phyloP scores from a whole-genome alignment of 2,888 invertebrate species.

The Pammene aurita region DNA sequence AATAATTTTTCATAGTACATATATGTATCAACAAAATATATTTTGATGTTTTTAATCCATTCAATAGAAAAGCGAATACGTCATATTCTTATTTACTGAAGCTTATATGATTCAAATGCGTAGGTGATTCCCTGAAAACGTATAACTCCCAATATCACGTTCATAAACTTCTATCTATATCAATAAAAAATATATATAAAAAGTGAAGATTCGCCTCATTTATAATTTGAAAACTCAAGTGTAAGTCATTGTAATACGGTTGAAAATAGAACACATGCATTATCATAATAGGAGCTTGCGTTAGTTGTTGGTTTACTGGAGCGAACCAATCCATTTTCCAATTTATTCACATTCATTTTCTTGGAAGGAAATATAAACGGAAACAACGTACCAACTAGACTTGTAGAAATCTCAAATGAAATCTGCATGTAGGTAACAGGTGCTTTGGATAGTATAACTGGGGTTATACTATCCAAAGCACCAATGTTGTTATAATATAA shows the following conservation, averaged over 20 bases:
- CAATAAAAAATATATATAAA: slow-evolving; percentile 11
- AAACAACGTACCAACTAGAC: not conserved
- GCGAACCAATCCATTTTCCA: slow-evolving; percentile 32
- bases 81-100: slow-evolving; percentile 14
- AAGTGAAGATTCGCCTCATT: not conserved
- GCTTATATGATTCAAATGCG: slow-evolving; percentile 32
- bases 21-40: no score
- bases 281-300: not conserved
- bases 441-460: not conserved
- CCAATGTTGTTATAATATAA: no score
- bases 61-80: slow-evolving; percentile 11
- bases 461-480: no score
- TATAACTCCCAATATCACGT: slow-evolving; percentile 21
- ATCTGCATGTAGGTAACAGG: slow-evolving; percentile 41
- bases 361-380: slow-evolving; percentile 22
- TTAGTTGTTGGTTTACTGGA: not conserved
- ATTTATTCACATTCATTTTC: slow-evolving; percentile 19
- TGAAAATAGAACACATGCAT: slow-evolving; percentile 4
- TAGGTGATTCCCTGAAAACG: slow-evolving; percentile 36
- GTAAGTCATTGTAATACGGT: not conserved
- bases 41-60: not conserved
- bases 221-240: not conserved
- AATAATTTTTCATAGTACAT: not conserved
- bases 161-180: slow-evolving; percentile 14
- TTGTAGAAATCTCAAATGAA: slow-evolving; percentile 13